Base-by-base conservation (phyloP, 2,797 vertebrate genomes). In the Halcyon badia region DNA sequence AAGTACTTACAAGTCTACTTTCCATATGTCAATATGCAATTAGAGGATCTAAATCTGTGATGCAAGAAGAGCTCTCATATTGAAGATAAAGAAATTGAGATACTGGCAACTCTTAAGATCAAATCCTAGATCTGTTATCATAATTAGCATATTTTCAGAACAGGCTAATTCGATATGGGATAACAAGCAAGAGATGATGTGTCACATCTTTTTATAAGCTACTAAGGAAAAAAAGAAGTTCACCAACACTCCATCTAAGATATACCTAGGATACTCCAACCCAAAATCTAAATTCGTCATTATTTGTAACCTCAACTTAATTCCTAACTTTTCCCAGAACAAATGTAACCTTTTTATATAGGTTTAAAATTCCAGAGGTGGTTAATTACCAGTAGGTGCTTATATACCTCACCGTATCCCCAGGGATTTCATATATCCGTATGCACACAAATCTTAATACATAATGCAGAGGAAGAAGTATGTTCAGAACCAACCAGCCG, bases 71-170 rank as follows among this genome's bases (percentile, higher is more conserved):
- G 66, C 83, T 89, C 95, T 94, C 92, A 61, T 72, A 71, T 6
- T 83, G 84, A 84, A 91, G 95, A 83, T 82, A 96, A 89, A 1
- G 5, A 72, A 93, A 95, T 2, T 70, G 83, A 92, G 87, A 91
- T 88, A 87, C 76, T 96, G 87, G 86, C 94, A 96, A 84, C 88
- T 92, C 83, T 93, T 83, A 94, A 94, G 82, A 95, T 97, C 89
- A 94, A 94, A 91, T 30, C 25, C 83, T 71, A 90, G 94, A 94
- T 94, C 90, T 84, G 95, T 89, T 95, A 97, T 84, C 92, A 46
- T 91, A 94, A 95, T 96, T 96, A 94, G 65, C 91, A 94, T 88
- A 91, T 95, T 97, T 97, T 96, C 92, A 97, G 94, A 96, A 94
- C 60, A 92, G 88, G 83, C 49, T 90, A 94, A 95, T 97, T 96